phyloP scores from a whole-genome alignment of 2,797 vertebrate genomes.

The Cephalopachus bancanus region DNA sequence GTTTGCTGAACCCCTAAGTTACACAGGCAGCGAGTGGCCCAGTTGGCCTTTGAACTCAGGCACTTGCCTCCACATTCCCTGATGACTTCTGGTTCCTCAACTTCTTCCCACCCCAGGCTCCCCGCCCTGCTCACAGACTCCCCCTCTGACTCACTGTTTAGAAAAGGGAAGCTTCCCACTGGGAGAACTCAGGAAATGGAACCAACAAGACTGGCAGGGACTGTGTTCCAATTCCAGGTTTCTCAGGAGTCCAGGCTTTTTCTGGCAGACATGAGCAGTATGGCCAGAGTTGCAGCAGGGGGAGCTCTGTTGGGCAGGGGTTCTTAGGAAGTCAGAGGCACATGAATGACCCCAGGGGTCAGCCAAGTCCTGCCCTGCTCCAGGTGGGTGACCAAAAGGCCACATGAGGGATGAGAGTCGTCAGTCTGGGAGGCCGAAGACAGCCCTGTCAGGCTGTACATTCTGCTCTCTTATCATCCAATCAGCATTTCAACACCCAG shows the following conservation, averaged over 20 bases:
- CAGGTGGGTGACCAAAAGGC: not conserved
- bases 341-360: too few species aligned
- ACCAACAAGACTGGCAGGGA: not conserved
- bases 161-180: not conserved
- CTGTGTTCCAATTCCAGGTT: rapidly evolving
- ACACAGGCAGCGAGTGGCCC: not conserved
- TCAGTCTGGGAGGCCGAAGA: not conserved
- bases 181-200: not conserved
- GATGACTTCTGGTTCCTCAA: not conserved
- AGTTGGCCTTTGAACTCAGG: not conserved
- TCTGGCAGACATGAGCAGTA: not conserved
- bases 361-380: not conserved
- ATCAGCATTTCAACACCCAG: too few species aligned
- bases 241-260: not conserved
- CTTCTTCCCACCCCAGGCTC: not conserved
- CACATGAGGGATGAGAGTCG: rapidly evolving
- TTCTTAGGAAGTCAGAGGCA: not conserved
- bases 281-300: not conserved
- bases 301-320: not conserved
- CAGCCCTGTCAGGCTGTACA: not conserved
- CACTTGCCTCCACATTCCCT: not conserved
- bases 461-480: not conserved
- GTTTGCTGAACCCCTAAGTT: not conserved
- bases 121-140: too few species aligned
- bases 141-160: not conserved